Conservation (phyloP, 2,113 vertebrate genomes). For the Tyrannus savana region DNA sequence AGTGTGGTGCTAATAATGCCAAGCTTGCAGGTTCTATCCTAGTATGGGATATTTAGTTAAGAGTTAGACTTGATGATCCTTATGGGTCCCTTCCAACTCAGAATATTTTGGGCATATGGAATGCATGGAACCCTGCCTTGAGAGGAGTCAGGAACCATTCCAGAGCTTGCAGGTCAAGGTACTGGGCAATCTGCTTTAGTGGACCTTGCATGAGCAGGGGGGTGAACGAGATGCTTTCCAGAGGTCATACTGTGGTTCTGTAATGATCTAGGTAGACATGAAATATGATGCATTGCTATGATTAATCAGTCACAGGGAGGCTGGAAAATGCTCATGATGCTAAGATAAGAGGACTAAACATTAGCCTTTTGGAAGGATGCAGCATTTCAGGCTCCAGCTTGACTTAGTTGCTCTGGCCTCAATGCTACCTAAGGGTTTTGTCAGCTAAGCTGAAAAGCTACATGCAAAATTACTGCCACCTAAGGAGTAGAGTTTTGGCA, state of each 20-base stretch:
- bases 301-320: neutral
- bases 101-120: neutral
- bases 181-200: neutral
- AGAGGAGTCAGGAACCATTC: neutral
- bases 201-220: neutral
- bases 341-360: neutral
- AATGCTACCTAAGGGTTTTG: neutral
- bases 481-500: neutral
- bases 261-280: neutral
- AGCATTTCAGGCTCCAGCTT: neutral
- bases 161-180: neutral
- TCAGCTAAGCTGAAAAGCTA: neutral
- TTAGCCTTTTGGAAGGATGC: neutral
- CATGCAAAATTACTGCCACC: neutral
- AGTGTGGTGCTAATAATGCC: neutral
- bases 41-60: neutral
- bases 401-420: neutral
- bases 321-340: neutral
- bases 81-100: neutral
- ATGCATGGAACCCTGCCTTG: neutral
- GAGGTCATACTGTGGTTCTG: neutral
- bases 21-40: neutral
- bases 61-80: neutral
- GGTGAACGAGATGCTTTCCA: neutral
- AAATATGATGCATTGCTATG: neutral